phyloP scores from a whole-genome alignment of 2,888 invertebrate genomes.

The Ophraella communa region DNA sequence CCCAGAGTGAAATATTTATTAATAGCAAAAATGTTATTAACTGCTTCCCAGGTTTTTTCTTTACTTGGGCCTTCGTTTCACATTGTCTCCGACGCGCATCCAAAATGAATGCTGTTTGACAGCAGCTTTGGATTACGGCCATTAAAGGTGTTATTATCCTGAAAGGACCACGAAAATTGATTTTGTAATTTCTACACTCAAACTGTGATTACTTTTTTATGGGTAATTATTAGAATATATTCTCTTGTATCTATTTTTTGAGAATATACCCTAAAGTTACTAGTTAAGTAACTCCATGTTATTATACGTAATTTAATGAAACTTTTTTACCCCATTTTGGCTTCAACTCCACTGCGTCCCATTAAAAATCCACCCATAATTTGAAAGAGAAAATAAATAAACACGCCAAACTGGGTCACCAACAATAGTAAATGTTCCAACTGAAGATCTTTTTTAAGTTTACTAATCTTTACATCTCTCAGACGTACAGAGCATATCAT shows the following conservation, averaged over 20 bases:
- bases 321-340: conserved; percentile 45
- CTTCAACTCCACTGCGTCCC: conserved; percentile 54
- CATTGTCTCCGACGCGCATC: conserved; percentile 77
- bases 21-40: conserved; percentile 82
- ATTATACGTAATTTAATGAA: too few species aligned
- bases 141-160: conserved; percentile 73
- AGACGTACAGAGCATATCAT: conserved; percentile 42
- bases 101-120: conserved; percentile 77
- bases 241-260: too few species aligned
- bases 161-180: conserved; percentile 2
- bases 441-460: conserved; percentile 54
- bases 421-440: conserved; percentile 81
- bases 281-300: too few species aligned
- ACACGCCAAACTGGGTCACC: conserved; percentile 84
- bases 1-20: conserved; percentile 82
- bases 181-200: too few species aligned
- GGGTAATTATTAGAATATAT: too few species aligned
- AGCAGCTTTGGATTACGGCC: conserved; percentile 76
- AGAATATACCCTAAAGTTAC: too few species aligned
- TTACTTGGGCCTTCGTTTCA: conserved; percentile 69
- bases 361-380: conserved; percentile 77
- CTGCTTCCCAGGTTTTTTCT: conserved; percentile 80
- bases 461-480: conserved; percentile 42
- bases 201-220: too few species aligned
- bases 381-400: conserved; percentile 83